Evolutionary conservation across 2,888 invertebrate species (phyloP).

Genomic region (Drosophila parthenogenetica): DNA sequence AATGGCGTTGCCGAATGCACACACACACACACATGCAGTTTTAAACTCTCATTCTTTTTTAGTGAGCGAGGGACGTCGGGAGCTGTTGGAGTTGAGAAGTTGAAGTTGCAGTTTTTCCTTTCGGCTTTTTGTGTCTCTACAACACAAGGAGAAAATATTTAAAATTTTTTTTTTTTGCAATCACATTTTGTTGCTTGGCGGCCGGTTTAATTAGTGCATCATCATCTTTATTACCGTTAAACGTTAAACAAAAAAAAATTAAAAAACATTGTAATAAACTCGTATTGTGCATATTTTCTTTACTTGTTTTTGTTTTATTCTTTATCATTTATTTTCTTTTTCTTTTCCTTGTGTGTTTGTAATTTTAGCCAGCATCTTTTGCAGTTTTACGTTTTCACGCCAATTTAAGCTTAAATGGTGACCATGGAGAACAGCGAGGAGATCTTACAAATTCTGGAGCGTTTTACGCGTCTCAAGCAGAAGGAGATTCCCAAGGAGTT

Average conservation of each 20-base stretch:
- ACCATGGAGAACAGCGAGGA: conserved; percentile 94
- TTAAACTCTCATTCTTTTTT: conserved; percentile 2
- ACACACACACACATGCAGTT: neutral
- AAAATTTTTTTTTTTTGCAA: conserved; percentile 9
- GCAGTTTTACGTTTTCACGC: conserved; percentile 33
- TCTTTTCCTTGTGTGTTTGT: conserved; percentile 10
- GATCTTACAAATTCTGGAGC: conserved; percentile 92
- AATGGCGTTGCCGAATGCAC: neutral
- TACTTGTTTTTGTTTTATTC: too few species aligned
- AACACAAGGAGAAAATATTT: conserved; percentile 44
- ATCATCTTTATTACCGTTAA: neutral
- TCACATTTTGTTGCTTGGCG: conserved; percentile 14
- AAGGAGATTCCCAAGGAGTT: conserved; percentile 94
- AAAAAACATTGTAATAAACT: neutral
- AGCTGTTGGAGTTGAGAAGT: conserved; percentile 3
- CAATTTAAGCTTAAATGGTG: conserved; percentile 61
- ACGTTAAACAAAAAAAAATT: neutral
- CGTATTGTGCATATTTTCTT: conserved; percentile 11
- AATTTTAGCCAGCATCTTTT: conserved; percentile 26
- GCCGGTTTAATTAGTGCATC: conserved; percentile 30
- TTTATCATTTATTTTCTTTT: too few species aligned
- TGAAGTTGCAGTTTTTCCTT: conserved; percentile 55
- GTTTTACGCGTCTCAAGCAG: conserved; percentile 91
- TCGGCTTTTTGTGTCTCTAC: conserved; percentile 60
- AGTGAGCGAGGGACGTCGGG: conserved; percentile 12